Evolutionary conservation across 2,797 vertebrate species (phyloP).

Genomic region (Chelon auratus): DNA sequence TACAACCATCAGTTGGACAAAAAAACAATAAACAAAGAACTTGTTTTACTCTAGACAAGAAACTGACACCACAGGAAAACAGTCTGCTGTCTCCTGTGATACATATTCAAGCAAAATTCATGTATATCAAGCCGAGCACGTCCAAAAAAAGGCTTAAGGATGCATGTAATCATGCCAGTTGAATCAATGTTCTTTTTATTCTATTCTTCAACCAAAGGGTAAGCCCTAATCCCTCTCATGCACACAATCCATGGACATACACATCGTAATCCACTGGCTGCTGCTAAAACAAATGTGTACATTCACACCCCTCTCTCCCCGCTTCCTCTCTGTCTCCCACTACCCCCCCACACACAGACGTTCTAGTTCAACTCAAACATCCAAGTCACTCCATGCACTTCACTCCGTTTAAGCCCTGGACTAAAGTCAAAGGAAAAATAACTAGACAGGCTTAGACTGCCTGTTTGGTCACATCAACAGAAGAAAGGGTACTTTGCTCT

Average conservation of each 20-base stretch:
- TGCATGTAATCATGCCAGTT: slow-evolving; percentile 18
- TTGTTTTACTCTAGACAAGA: too few relatives aligned
- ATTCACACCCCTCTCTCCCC: background rate
- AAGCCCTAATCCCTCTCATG: slow-evolving; percentile 27
- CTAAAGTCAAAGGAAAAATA: slow-evolving; percentile 37
- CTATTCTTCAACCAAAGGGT: slow-evolving; percentile 32
- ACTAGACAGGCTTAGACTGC: slow-evolving; percentile 19
- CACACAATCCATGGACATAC: background rate
- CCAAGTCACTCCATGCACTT: slow-evolving; percentile 22
- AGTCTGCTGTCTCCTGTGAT: background rate
- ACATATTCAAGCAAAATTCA: slow-evolving; percentile 11
- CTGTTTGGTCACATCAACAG: slow-evolving; percentile 29
- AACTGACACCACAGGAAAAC: background rate
- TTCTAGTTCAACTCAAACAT: slow-evolving; percentile 36
- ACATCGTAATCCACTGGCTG: slow-evolving; percentile 17
- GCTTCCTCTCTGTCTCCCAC: too few relatives aligned
- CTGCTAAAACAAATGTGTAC: slow-evolving; percentile 27
- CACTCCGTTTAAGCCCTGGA: slow-evolving; percentile 18
- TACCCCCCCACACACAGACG: background rate
- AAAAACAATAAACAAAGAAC: too few relatives aligned
- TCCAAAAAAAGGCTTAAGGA: slow-evolving; percentile 22
- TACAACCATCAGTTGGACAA: too few relatives aligned
- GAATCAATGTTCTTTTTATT: slow-evolving; percentile 21
- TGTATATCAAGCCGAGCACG: slow-evolving; percentile 1
- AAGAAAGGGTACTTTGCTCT: slow-evolving; percentile 17